Base-by-base conservation (phyloP, 2,113 vertebrate genomes). In the Phylloscopus trochiloides region DNA sequence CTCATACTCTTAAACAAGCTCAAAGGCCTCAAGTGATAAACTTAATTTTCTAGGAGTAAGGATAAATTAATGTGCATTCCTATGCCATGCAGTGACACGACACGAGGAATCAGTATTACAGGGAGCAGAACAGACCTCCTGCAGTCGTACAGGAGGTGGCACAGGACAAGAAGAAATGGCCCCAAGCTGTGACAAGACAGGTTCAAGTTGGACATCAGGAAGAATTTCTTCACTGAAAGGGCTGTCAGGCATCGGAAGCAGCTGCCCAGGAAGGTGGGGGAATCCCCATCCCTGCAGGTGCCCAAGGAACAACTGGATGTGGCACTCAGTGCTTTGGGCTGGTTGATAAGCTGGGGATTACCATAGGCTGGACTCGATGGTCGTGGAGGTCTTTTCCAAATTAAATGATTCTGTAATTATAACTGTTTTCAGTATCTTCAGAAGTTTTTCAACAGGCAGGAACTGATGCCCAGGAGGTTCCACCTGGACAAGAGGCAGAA, bases 301-400 rank as follows among this genome's bases (percentile, higher is more conserved):
- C 42, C 34, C 43, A 50, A 66, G 42, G 34, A 74, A 42, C 0
- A 3, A 66, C 15, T 48, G 34, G 15, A 57, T 0, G 1, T 16
- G 24, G 24, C 42, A 74, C 25, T 55, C 34, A 42, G 42, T 34
- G 34, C 25, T 40, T 42, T 66, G 42, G 29, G 19, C 31, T 66
- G 19, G 19, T 48, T 57, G 61, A 25, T 13, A 34, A 48, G 19
- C 6, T 42, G 20, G 34, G 25, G 9, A 59, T 67, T 32, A 26
- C 17, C 14, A 59, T 0, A 52, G 28, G 54, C 4, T 52, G 62
- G 38, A 32, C 54, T 38, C 0, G 0, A 45, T 45, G 40, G 28
- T 47, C 12, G 9, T 55, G 14, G 18, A 47, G n/a, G 28, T 61
- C 12, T 61, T 52, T 52, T 61, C 63, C n/a, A 77, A 77, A 13